Conservation (phyloP, 2,797 vertebrate species). For the Distichodus sexfasciatus region DNA sequence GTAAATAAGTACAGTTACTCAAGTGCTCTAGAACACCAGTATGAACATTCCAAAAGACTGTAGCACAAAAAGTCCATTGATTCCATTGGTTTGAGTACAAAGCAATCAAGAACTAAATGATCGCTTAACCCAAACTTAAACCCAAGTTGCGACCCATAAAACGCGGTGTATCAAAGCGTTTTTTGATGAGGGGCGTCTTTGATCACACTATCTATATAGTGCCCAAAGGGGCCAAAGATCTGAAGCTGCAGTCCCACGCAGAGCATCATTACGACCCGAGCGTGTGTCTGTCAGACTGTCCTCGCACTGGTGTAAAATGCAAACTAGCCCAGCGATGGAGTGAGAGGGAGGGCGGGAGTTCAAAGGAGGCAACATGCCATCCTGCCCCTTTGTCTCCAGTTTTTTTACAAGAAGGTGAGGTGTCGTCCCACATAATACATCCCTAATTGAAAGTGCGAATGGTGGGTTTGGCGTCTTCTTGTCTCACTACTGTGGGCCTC, state of each 20-base stretch:
- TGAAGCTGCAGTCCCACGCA: constrained; percentile 35
- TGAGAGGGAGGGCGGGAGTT: constrained; percentile 32
- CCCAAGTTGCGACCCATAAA: constrained; percentile 46
- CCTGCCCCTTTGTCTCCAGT: constrained; percentile 41
- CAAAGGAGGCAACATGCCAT: constrained; percentile 40
- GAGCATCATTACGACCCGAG: constrained; percentile 38
- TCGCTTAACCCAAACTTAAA: background rate
- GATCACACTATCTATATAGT: constrained; percentile 45
- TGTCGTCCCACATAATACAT: constrained; percentile 26
- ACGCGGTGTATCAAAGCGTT: constrained; percentile 41
- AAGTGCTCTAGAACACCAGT: too few relatives aligned
- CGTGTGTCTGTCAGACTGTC: constrained; percentile 38
- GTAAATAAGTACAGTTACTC: too few relatives aligned
- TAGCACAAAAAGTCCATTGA: too few relatives aligned
- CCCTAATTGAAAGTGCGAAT: constrained; percentile 45
- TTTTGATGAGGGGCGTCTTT: constrained; percentile 41
- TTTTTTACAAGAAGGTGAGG: constrained; percentile 47
- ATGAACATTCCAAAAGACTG: too few relatives aligned
- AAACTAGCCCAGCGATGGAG: constrained; percentile 32
- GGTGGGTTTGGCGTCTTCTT: constrained; percentile 24
- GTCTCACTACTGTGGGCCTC: constrained; percentile 41
- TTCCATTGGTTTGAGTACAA: background rate
- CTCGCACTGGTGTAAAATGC: constrained; percentile 50
- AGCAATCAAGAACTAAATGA: background rate
- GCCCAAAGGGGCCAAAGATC: constrained; percentile 45